A percentile compares a stretch with the other conserved stretches of the same genome.
Conservation (phyloP, 2,888 invertebrate species). For the Chelonus formosanus region DNA sequence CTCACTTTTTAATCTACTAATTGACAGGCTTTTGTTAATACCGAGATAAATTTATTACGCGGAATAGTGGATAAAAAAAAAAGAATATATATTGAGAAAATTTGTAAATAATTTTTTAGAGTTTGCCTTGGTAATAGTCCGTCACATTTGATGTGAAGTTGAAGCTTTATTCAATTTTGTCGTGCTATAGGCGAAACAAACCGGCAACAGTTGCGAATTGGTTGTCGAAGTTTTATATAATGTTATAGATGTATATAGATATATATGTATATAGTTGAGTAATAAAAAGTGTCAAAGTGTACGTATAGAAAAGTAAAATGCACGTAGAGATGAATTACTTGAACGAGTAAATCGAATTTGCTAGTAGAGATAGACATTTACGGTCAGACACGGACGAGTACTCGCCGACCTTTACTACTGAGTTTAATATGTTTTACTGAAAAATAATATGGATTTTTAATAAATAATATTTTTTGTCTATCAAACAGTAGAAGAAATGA, state of each 20-base stretch:
- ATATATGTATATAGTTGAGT: not conserved
- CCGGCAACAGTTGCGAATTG: not conserved
- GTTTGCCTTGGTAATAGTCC: constrained; percentile 9
- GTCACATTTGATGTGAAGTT: constrained; percentile 10
- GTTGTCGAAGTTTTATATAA: not conserved
- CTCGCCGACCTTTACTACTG: not conserved
- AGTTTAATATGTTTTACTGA: too few species aligned
- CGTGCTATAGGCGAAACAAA: not conserved
- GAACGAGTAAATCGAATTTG: constrained; percentile 1
- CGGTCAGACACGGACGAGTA: not conserved
- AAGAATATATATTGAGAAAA: constrained; percentile 28
- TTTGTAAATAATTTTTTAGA: constrained; percentile 33
- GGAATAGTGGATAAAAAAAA: not conserved
- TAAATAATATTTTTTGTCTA: too few species aligned
- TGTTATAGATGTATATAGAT: constrained; percentile 12
- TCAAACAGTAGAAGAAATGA: too few species aligned
- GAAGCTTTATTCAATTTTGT: constrained; percentile 16
- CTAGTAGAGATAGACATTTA: not conserved
- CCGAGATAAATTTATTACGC: not conserved
- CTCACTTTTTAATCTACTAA: too few species aligned
- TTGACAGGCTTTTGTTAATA: not conserved
- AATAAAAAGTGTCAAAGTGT: not conserved
- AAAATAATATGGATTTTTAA: too few species aligned
- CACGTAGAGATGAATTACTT: not conserved
- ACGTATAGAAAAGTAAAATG: constrained; percentile 2